Evolutionary conservation across 2,113 vertebrate species (phyloP), one percentile per base, ranked within the genome.

Genomic region (Tachuris rubrigastra): DNA sequence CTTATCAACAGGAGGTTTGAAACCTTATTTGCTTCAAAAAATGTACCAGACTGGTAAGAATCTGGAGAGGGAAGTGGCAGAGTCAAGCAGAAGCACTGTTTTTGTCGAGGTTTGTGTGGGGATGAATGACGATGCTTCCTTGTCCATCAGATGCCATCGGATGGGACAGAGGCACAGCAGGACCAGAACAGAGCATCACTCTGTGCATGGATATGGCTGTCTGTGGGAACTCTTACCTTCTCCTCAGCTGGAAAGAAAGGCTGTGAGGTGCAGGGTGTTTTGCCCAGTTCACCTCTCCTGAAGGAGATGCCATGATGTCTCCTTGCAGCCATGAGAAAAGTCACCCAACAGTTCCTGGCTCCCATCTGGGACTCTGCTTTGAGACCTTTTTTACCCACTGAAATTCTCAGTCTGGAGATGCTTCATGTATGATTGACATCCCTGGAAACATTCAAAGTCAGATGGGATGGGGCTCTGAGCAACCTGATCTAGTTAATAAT

Each of bases 61-160:
- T 77, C 94, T 92, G 24, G 76, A 46, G 65, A 76, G 88, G 10
- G 76, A 93, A 55, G 37, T 2, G 84, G 86, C 76, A 65, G 80
- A 94, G 88, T 19, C 90, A 31, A 81, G 91, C 46, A 89, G 90
- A 46, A 92, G 7, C 49, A 12, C 72, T 41, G 0, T 0, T 3
- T 52, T 21, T 39, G 67, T 25, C 35, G 8, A 49, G 71, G 62
- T 66, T 41, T n/a, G 58, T 2, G 3, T 5, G 31, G 25, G 30
- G 74, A 46, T 5, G 50, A n/a, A 25, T 1, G 1, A 10, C 0
- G 3, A 13, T 1, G 2, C 31, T 44, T 14, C 2, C 25, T 1
- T n/a, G 50, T 68, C 56, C 71, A 4, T n/a, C 22, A 11, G 74
- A 16, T 30, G 46, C 60, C 73, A 14, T 5, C 0, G 12, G 69